Evolutionary conservation across 1,140 invertebrate genomes (phyloP).

Genomic region (Melitaea cinxia): DNA sequence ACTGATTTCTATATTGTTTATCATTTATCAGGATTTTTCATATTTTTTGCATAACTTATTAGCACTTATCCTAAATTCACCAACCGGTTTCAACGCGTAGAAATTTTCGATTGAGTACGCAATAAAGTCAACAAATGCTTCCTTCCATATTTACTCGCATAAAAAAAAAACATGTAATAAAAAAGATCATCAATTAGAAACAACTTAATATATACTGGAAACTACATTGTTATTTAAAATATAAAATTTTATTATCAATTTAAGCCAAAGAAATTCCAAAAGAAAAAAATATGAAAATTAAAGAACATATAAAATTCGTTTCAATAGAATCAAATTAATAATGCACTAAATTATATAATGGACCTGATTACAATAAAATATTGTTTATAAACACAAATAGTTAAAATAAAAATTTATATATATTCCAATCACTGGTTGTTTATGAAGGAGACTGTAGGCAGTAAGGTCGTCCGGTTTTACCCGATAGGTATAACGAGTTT

Average conservation of each 20-base stretch:
- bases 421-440: conserved; percentile 4
- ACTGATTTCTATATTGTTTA: conserved; percentile 9
- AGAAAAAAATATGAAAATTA: not conserved
- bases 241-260: too few species aligned
- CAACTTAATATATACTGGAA: too few species aligned
- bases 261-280: too few species aligned
- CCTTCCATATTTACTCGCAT: too few species aligned
- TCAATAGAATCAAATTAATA: not conserved
- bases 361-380: not conserved
- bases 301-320: not conserved
- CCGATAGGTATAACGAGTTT: conserved; percentile 59
- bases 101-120: not conserved
- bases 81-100: not conserved
- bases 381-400: not conserved
- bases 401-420: conserved; percentile 3
- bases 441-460: conserved; percentile 27
- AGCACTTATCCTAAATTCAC: not conserved
- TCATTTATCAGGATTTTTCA: not conserved
- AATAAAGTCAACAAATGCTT: too few species aligned
- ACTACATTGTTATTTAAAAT: too few species aligned
- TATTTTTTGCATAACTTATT: not conserved
- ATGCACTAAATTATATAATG: too few species aligned
- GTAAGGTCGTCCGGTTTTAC: conserved; percentile 36
- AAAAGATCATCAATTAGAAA: too few species aligned
- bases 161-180: too few species aligned